These are phyloP conservation scores for Sander lucioperca DNA, from an alignment of 2,113 vertebrate genomes.

Conservation along the genomic window DNA sequence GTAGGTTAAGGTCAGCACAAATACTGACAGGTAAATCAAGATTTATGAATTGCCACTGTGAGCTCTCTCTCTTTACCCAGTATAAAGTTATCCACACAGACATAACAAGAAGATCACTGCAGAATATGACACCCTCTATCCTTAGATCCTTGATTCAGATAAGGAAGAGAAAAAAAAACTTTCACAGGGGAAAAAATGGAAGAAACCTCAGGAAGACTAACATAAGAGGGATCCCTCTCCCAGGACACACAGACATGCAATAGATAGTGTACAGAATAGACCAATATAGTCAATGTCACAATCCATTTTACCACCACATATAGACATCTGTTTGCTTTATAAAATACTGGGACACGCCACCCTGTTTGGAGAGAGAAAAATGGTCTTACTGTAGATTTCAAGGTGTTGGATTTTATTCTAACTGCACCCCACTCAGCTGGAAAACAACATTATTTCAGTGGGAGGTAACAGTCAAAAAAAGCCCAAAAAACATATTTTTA, in stretches of 20 bases:
- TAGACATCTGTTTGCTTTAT: conserved; percentile 5
- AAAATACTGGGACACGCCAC: conserved; percentile 3
- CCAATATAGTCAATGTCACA: not conserved
- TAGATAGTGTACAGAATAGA: not conserved
- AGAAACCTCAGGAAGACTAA: not conserved
- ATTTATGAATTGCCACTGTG: not conserved
- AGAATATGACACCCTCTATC: not conserved
- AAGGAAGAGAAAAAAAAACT: not conserved
- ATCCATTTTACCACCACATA: not conserved
- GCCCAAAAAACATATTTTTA: not conserved
- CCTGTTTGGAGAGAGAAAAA: not conserved
- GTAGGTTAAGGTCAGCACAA: conserved; percentile 11
- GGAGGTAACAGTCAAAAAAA: conserved; percentile 11
- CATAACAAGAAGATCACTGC: not conserved
- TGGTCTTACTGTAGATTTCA: not conserved
- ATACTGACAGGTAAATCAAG: conserved; percentile 9
- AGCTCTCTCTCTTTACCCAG: not conserved
- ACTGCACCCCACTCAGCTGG: conserved; percentile 11
- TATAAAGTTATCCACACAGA: not conserved
- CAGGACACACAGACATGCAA: not conserved
- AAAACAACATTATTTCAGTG: conserved; percentile 6
- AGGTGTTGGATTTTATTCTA: not conserved
- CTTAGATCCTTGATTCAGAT: not conserved
- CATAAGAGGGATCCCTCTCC: not conserved
- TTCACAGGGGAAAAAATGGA: not conserved